These are phyloP conservation scores for Tragelaphus scriptus DNA, from an alignment of 2,113 vertebrate species.

Conservation along the genomic window DNA sequence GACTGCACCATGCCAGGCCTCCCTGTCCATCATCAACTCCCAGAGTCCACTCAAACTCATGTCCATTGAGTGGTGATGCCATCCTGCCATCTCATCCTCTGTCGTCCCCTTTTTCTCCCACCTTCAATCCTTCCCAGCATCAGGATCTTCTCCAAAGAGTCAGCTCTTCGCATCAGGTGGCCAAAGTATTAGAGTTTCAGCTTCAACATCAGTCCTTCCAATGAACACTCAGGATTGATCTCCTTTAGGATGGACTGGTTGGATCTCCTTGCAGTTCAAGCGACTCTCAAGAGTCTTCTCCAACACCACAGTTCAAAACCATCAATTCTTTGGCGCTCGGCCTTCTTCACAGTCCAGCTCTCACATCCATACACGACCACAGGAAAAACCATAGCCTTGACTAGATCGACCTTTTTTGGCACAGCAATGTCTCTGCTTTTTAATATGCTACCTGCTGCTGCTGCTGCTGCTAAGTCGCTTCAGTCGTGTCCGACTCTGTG, in stretches of 20 bases:
- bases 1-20: background rate
- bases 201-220: background rate
- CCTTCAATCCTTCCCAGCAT: background rate
- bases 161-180: background rate
- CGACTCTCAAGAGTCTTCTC: background rate
- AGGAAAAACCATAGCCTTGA: background rate
- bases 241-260: background rate
- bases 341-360: background rate
- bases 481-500: too few species aligned
- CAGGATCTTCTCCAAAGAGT: background rate
- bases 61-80: background rate
- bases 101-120: fast-evolving
- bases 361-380: background rate
- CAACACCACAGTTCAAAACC: background rate
- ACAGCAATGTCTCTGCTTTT: background rate
- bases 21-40: background rate
- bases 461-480: too few species aligned
- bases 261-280: background rate
- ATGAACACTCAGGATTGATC: background rate
- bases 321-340: background rate
- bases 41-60: background rate
- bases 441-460: background rate
- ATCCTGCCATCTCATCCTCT: background rate
- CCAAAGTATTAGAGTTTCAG: background rate
- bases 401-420: background rate